Conservation (phyloP, 2,888 invertebrate species). For the Macropis europaea region DNA sequence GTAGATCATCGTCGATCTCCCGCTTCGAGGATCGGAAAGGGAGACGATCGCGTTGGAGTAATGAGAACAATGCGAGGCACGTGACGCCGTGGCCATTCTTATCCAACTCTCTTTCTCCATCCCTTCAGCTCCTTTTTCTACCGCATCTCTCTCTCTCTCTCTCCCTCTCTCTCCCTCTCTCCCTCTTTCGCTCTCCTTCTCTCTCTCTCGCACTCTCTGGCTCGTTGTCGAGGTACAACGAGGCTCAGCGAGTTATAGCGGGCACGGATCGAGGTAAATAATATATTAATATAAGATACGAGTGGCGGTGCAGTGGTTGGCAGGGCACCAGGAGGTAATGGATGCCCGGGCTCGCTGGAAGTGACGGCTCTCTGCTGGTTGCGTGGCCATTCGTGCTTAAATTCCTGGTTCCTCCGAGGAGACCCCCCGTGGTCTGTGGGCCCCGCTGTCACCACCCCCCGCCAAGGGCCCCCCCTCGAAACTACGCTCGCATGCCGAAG, state of each 20-base stretch:
- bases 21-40: conserved; percentile 38
- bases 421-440: conserved; percentile 82
- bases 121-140: background rate
- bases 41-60: conserved; percentile 62
- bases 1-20: conserved; percentile 63
- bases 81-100: conserved; percentile 76
- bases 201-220: too few relatives aligned
- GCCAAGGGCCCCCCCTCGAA: conserved; percentile 78
- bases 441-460: conserved; percentile 78
- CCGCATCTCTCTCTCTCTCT: background rate
- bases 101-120: conserved; percentile 65
- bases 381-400: conserved; percentile 79
- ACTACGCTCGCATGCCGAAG: conserved; percentile 59
- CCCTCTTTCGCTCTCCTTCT: background rate
- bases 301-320: conserved; percentile 76
- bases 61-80: conserved; percentile 78
- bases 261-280: conserved; percentile 74
- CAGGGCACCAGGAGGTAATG: conserved; percentile 80
- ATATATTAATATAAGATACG: conserved; percentile 79
- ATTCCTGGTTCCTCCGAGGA: conserved; percentile 82
- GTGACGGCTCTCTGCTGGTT: conserved; percentile 79
- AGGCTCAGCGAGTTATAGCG: conserved; percentile 64
- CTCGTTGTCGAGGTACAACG: conserved; percentile 39
- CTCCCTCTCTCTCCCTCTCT: conserved; percentile 5
- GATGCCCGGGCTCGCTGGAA: conserved; percentile 78